Percentiles rank a stretch among this genome's conserved stretches.
Evolutionary conservation across 2,797 vertebrate species (phyloP).

Genomic region (Chaetophractus vellerosus): DNA sequence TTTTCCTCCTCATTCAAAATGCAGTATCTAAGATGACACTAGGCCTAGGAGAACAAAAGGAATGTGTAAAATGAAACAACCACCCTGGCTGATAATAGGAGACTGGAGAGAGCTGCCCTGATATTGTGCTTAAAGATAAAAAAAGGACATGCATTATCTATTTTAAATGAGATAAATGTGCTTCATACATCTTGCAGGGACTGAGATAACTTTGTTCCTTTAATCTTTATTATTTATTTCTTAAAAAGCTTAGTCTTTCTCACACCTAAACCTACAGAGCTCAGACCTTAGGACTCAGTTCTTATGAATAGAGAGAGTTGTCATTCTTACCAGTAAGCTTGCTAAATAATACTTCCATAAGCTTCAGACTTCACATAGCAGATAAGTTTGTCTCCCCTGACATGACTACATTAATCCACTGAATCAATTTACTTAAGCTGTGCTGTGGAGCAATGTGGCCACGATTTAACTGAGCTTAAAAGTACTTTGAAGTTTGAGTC

Average conservation of each 20-base stretch:
- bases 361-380: conserved; percentile 79
- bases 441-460: conserved; percentile 39
- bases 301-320: conserved; percentile 80
- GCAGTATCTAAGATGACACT: background rate
- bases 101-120: background rate
- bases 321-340: conserved; percentile 80
- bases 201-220: conserved; percentile 57
- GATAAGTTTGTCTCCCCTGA: conserved; percentile 82
- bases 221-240: conserved; percentile 79
- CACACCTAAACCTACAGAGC: conserved; percentile 55
- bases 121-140: conserved; percentile 71
- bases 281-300: conserved; percentile 70
- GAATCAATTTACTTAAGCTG: conserved; percentile 84
- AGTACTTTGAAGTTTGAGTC: conserved; percentile 65
- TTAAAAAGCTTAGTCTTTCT: conserved; percentile 54
- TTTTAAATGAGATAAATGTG: conserved; percentile 77
- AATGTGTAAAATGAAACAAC: conserved; percentile 60
- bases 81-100: conserved; percentile 23
- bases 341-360: conserved; percentile 79
- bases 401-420: conserved; percentile 82
- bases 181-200: conserved; percentile 71
- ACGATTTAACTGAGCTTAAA: conserved; percentile 74
- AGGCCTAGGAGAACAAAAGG: conserved; percentile 48
- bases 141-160: conserved; percentile 61
- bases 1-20: background rate